These are phyloP conservation scores for Nemapogon koenigi DNA, from an alignment of 2,888 invertebrate species.

Conservation along the genomic window DNA sequence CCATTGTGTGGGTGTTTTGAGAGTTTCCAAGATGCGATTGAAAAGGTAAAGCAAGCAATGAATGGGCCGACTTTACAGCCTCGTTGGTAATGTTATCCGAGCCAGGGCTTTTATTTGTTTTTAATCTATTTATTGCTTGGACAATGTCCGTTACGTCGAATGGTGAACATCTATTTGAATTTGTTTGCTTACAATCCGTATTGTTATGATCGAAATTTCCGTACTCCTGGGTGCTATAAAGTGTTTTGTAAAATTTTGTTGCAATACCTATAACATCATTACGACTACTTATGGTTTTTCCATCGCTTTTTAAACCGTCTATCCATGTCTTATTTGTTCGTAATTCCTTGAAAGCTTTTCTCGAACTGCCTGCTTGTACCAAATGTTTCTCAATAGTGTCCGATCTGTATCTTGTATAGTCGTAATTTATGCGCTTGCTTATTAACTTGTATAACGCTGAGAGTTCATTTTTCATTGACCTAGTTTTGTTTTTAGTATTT, in stretches of 20 bases:
- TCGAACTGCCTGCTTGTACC: conserved; percentile 11
- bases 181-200: conserved; percentile 3
- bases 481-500: conserved; percentile 10
- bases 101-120: conserved; percentile 11
- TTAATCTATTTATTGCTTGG: conserved; percentile 7
- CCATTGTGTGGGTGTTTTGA: conserved; percentile 8
- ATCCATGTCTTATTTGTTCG: conserved; percentile 13
- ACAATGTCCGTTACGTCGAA: conserved; percentile 7
- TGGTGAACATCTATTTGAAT: background rate
- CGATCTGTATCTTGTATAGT: conserved; percentile 11
- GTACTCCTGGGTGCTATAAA: conserved; percentile 11
- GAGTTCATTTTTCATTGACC: conserved; percentile 13
- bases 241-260: conserved; percentile 13
- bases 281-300: conserved; percentile 8
- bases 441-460: conserved; percentile 13
- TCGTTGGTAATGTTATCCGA: conserved; percentile 10
- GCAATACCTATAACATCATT: conserved; percentile 10
- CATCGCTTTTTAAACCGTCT: conserved; percentile 4
- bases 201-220: conserved; percentile 3
- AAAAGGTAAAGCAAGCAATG: conserved; percentile 1
- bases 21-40: conserved; percentile 4
- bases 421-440: conserved; percentile 13
- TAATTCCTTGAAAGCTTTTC: conserved; percentile 13
- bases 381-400: conserved; percentile 10
- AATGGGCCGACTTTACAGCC: conserved; percentile 1